Percentiles rank a stretch among this genome's conserved stretches.
Conservation (phyloP, 2,797 vertebrate genomes). For the Enteromius treurensis region DNA sequence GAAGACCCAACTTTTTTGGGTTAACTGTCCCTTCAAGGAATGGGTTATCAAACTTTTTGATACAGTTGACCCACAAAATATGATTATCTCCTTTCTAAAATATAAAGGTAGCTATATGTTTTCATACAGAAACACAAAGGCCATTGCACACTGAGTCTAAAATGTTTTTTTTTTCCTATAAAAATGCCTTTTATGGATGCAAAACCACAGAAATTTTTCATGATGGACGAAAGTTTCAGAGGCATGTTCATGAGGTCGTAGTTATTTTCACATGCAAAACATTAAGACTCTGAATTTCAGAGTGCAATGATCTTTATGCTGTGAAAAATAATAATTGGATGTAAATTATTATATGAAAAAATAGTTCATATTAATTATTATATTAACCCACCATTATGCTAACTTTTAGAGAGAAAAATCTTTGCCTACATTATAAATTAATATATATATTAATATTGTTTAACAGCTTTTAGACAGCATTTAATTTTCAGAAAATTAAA, state of each 20-base stretch:
- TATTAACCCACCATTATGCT: neutral
- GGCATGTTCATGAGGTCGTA: too few relatives aligned
- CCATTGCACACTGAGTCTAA: too few relatives aligned
- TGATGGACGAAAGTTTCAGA: too few relatives aligned
- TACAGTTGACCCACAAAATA: neutral
- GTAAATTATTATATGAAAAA: neutral
- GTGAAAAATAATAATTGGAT: neutral
- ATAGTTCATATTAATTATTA: neutral
- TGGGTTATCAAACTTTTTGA: neutral
- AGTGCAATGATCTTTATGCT: neutral
- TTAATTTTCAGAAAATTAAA: neutral
- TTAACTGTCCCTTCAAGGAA: neutral
- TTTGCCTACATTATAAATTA: neutral
- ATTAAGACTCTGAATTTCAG: too few relatives aligned
- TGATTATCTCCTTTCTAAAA: neutral
- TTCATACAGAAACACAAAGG: neutral
- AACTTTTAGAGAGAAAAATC: neutral
- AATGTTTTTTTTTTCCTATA: too few relatives aligned
- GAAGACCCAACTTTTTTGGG: neutral
- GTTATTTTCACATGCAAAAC: too few relatives aligned
- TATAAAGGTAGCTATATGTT: neutral
- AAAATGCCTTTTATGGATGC: too few relatives aligned
- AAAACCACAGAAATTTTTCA: too few relatives aligned
- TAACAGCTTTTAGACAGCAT: neutral
- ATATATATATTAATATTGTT: too few relatives aligned